Evolutionary conservation across 1,140 invertebrate species (phyloP).

Genomic region (Pogonomyrmex californicus): DNA sequence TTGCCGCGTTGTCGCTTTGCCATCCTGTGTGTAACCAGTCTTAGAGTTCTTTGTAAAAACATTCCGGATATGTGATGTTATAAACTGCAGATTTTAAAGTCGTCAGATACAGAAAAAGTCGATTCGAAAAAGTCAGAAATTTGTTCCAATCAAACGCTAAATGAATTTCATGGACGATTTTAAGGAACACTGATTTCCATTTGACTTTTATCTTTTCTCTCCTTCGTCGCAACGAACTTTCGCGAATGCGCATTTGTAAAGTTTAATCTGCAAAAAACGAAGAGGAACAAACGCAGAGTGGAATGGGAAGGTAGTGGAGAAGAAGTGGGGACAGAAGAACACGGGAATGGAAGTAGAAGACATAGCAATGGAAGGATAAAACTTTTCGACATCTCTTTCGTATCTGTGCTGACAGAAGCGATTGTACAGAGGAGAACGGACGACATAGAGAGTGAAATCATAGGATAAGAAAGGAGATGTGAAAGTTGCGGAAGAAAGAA

Average conservation of each 20-base stretch:
- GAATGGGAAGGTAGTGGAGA: neutral
- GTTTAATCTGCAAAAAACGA: constrained; percentile 76
- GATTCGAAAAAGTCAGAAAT: neutral
- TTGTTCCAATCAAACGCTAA: neutral
- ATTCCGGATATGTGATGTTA: neutral
- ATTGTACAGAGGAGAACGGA: constrained; percentile 10
- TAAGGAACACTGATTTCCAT: constrained; percentile 62
- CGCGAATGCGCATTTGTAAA: constrained; percentile 74
- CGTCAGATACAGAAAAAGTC: neutral
- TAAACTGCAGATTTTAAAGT: constrained; percentile 2
- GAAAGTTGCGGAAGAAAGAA: neutral
- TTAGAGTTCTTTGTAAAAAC: neutral
- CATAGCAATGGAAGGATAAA: constrained; percentile 47
- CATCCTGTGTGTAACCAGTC: too few relatives aligned
- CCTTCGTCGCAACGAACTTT: constrained; percentile 63
- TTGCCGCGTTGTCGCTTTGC: too few relatives aligned
- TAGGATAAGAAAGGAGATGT: neutral
- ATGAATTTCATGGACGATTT: constrained; percentile 51
- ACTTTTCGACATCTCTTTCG: constrained; percentile 63
- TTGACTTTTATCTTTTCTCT: constrained; percentile 55
- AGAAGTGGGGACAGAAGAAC: neutral
- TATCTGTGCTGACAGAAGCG: constrained; percentile 63
- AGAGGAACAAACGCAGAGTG: neutral
- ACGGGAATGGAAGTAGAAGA: constrained; percentile 62
- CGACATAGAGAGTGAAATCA: constrained; percentile 45